Evolutionary conservation across 2,113 vertebrate genomes (phyloP), one percentile per base, ranked within the genome.

Genomic region (Cheilinus undulatus): DNA sequence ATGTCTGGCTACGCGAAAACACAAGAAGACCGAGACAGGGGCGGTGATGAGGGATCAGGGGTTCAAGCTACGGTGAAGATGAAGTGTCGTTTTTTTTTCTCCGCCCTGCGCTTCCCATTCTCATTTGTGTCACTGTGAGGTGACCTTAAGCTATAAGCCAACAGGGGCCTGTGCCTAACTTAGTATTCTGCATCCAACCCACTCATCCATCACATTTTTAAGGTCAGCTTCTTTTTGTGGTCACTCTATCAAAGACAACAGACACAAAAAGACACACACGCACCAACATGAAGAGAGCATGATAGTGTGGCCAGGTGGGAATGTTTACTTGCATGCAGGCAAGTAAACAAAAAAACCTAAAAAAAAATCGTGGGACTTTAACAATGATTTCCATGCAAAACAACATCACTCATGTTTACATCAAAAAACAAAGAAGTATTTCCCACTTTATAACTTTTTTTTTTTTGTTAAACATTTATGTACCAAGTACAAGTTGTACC

Each of bases 161-260:
- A 85, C 78, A 78, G 84, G 84, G 84, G 83, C 80, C 19, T 42
- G 58, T 40, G 73, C 42, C 53, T 56, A 52, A 76, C 72, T 92
- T 91, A 89, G 80, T 85, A 92, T 94, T 90, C 90, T 66, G 73
- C 73, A 65, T 76, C 28, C 84, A 73, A 62, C 62, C 56, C 63
- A 58, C 78, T 83, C 89, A 93, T 93, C 90, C 89, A 90, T 94
- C 92, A 91, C 83, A 83, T 82, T 91, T 86, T 89, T 93, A 94
- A 94, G 93, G 93, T 94, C 92, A 89, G 68, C 75, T 78, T 83
- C 88, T 85, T 90, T 92, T 93, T 91, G 76, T 69, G 89, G 76
- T 87, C 89, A 87, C 88, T 90, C 88, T 80, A 85, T 92, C 88
- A 91, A 87, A 84, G 54, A 80, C 63, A 40, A 34, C 51, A 27